Base-by-base conservation (phyloP, 2,888 invertebrate genomes). In the Pterostichus niger region DNA sequence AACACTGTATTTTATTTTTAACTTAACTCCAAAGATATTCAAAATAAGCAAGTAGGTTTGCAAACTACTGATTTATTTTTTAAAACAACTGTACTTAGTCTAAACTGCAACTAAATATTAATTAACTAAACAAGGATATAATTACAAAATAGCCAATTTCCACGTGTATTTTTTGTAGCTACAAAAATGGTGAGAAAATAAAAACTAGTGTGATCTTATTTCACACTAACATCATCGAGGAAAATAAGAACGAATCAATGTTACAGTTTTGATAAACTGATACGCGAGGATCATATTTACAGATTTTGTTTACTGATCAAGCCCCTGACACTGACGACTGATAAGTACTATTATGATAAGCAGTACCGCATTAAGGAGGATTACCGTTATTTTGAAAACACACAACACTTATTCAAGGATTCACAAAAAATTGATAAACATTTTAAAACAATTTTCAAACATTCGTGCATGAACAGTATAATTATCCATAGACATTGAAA, bases 271-370 rank as follows among this genome's bases (percentile, higher is more conserved):
- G 59, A 59, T 59, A 59, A 10, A 15, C 24, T 59, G 59, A 59
- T 24, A 59, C 5, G 10, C 59, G 6, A 10, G 31, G 17, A 59
- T 59, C 59, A 31, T 59, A 17, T 59, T 59, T 59, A 59, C 31
- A 59, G 59, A 59, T 59, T 59, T 59, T 59, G 59, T 59, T 59
- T 15, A 59, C 31, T 59, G 59, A 59, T 59, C 59, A 31, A 59
- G 59, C 54, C 59, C 59, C 59, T 59, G 59, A 59, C 59, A 59
- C 59, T 59, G 59, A 59, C 59, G 6, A 59, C 5, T 10, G 59
- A 59, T 31, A 49, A 49, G 49, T 9, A 49, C 1, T 49, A 5
- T 40, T 40, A 40, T 49, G 5, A 49, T n/a, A n/a, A 49, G 10
- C 49, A 49, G 49, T 6, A 10, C 5, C 49, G 49, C 49, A 49